These are phyloP conservation scores for Chelidonichthys spinosus DNA, from an alignment of 2,797 vertebrate species.

Conservation along the genomic window DNA sequence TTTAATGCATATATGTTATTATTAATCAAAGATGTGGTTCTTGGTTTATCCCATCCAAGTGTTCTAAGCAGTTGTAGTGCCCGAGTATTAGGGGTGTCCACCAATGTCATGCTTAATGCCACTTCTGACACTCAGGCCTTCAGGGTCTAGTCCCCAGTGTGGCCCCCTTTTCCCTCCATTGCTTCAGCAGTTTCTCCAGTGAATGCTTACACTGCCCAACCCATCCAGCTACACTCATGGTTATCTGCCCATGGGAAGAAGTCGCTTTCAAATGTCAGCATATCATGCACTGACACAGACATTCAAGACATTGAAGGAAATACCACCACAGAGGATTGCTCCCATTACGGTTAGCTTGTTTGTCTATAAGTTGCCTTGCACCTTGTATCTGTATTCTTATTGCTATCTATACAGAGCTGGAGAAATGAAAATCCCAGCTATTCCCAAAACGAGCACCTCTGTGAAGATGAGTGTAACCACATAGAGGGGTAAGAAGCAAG, in stretches of 20 bases:
- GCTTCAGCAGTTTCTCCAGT: constrained; percentile 50
- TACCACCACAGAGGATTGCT: constrained; percentile 61
- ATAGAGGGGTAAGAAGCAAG: background rate
- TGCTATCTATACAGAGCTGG: background rate
- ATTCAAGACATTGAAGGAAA: constrained; percentile 53
- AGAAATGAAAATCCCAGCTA: constrained; percentile 27
- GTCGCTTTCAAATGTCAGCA: constrained; percentile 78
- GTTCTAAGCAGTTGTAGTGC: constrained; percentile 20
- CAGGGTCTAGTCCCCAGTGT: constrained; percentile 42
- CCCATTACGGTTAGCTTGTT: constrained; percentile 51
- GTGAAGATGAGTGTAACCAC: constrained; percentile 29
- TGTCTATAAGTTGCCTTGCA: constrained; percentile 4
- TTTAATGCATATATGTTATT: background rate
- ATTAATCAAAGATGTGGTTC: background rate
- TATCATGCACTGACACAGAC: constrained; percentile 58
- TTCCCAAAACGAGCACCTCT: constrained; percentile 23
- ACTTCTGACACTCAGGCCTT: constrained; percentile 66
- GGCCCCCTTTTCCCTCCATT: constrained; percentile 44
- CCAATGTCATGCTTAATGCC: constrained; percentile 58
- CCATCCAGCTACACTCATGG: constrained; percentile 48
- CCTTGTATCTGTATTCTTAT: constrained; percentile 1
- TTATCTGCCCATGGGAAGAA: constrained; percentile 58
- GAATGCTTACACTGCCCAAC: constrained; percentile 34
- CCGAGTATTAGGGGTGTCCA: constrained; percentile 37
- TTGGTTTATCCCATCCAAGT: background rate